A percentile compares a stretch with the other conserved stretches of the same genome.
Conservation (phyloP, 2,888 invertebrate species). For the Amiota mariae region DNA sequence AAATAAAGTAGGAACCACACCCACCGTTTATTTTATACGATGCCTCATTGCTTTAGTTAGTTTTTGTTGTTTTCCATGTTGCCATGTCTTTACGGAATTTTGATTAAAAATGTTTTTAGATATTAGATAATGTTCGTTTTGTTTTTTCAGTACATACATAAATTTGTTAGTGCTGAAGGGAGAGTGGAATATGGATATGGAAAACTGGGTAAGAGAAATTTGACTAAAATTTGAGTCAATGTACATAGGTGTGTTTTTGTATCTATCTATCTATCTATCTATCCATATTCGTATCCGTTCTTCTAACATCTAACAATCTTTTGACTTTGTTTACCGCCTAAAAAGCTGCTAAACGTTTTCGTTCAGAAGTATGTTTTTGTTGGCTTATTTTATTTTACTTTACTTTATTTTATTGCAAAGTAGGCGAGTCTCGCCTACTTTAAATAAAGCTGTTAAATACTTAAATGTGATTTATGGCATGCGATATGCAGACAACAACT, state of each 20-base stretch:
- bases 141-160: slow-evolving; percentile 17
- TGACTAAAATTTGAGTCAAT: no score
- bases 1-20: slow-evolving; percentile 1
- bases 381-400: background rate
- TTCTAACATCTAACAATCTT: slow-evolving; percentile 45
- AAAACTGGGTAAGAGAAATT: no score
- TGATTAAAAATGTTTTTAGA: slow-evolving; percentile 61
- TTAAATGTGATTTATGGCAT: slow-evolving; percentile 66
- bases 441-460: slow-evolving; percentile 64
- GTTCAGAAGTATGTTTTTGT: slow-evolving; percentile 30
- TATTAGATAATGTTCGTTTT: slow-evolving; percentile 46
- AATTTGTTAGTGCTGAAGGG: background rate
- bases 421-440: slow-evolving; percentile 33
- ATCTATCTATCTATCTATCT: slow-evolving; percentile 18
- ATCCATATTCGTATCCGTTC: slow-evolving; percentile 14
- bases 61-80: slow-evolving; percentile 8
- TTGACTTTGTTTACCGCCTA: slow-evolving; percentile 6
- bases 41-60: slow-evolving; percentile 14
- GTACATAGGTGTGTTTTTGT: background rate
- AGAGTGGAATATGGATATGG: background rate
- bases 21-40: slow-evolving; percentile 26
- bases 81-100: slow-evolving; percentile 42
- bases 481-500: slow-evolving; percentile 50
- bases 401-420: slow-evolving; percentile 19
- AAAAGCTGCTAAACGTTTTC: slow-evolving; percentile 35